phyloP scores from a whole-genome alignment of 1,140 invertebrate genomes.

The Lysiphlebus fabarum region DNA sequence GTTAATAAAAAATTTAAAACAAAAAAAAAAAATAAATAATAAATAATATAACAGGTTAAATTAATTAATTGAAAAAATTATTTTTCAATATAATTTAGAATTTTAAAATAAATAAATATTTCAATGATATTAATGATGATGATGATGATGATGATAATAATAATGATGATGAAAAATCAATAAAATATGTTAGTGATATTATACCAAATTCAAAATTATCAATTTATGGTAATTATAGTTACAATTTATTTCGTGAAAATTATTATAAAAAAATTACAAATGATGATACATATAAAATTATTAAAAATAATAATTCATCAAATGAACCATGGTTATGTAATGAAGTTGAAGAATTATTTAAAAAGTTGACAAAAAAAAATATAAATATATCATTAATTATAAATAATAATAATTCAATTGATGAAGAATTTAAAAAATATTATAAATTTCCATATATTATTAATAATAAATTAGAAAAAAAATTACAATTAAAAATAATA shows the following conservation, averaged over 20 bases:
- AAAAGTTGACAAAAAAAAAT: constrained; percentile 33
- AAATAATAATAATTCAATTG: not conserved
- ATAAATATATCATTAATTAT: constrained; percentile 7
- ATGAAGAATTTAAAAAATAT: constrained; percentile 23
- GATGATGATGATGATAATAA: constrained; percentile 7
- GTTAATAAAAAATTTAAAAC: constrained; percentile 26
- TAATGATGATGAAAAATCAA: constrained; percentile 20
- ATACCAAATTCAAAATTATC: constrained; percentile 10
- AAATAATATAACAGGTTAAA: too few species aligned
- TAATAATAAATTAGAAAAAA: constrained; percentile 29
- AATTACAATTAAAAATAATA: constrained; percentile 35
- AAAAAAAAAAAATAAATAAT: too few species aligned
- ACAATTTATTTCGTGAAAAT: constrained; percentile 3
- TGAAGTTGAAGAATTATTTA: constrained; percentile 45
- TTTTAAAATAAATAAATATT: constrained; percentile 28
- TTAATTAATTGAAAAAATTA: too few species aligned
- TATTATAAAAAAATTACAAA: not conserved
- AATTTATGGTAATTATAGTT: constrained; percentile 4
- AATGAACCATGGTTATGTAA: constrained; percentile 46
- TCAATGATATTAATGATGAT: constrained; percentile 8
- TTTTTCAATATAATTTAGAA: too few species aligned
- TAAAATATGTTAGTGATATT: constrained; percentile 11
- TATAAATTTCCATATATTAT: constrained; percentile 35
- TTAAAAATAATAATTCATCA: constrained; percentile 6
- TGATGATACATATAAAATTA: not conserved